Evolutionary conservation across 1,140 invertebrate genomes (phyloP).

Genomic region (Drosophila pectinifera): DNA sequence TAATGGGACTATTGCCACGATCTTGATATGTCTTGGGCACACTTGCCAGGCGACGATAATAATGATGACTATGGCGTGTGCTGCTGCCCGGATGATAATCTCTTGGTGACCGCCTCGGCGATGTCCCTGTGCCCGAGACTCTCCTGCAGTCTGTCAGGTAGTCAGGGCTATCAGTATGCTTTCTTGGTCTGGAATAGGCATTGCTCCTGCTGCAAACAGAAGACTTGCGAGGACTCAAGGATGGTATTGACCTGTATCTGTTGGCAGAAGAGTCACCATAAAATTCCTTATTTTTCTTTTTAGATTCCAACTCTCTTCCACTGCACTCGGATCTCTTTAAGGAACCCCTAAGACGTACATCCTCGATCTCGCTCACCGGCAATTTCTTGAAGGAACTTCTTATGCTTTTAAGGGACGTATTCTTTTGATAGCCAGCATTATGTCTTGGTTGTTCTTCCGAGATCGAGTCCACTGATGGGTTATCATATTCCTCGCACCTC

Average conservation of each 20-base stretch:
- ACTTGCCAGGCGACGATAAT: slow-evolving; percentile 12
- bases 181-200: slow-evolving; percentile 4
- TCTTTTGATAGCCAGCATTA: slow-evolving; percentile 5
- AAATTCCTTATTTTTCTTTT: background rate
- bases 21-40: slow-evolving; percentile 55
- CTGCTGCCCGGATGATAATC: slow-evolving; percentile 25
- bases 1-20: slow-evolving; percentile 65
- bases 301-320: background rate
- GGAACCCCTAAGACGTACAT: background rate
- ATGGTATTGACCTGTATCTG: background rate
- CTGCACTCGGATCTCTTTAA: no score
- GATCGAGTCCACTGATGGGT: background rate
- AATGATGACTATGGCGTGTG: slow-evolving; percentile 18
- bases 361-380: slow-evolving; percentile 1
- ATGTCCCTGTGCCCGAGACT: background rate
- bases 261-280: background rate
- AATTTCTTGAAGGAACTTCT: slow-evolving; percentile 16
- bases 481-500: background rate
- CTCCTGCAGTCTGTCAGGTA: slow-evolving; percentile 8
- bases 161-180: slow-evolving; percentile 3
- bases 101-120: slow-evolving; percentile 1
- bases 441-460: background rate
- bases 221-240: background rate
- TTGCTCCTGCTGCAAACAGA: background rate
- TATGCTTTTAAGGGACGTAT: background rate